These are phyloP conservation scores for Pandemis cinnamomeana DNA, from an alignment of 2,888 invertebrate species.

Conservation along the genomic window DNA sequence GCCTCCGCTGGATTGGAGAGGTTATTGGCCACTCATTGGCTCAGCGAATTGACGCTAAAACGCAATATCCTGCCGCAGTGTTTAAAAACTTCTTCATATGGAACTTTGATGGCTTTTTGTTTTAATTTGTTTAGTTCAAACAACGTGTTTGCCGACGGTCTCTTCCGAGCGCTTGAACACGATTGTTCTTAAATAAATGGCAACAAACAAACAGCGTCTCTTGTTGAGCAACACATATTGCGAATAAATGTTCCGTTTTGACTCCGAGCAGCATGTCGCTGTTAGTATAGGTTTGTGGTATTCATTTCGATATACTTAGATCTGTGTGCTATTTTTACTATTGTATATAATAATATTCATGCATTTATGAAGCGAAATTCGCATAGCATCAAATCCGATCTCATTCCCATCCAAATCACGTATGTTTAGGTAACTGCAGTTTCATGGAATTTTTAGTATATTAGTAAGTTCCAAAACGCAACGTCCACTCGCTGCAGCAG, in stretches of 20 bases:
- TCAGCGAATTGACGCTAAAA: conserved; percentile 67
- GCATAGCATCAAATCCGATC: background rate
- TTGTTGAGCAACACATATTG: conserved; percentile 15
- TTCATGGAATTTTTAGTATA: background rate
- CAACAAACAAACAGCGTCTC: conserved; percentile 14
- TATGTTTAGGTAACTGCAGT: too few species aligned
- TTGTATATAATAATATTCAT: background rate
- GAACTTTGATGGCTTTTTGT: conserved; percentile 39
- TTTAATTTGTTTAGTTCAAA: conserved; percentile 40
- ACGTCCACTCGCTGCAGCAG: conserved; percentile 4
- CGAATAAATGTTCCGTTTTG: conserved; percentile 5
- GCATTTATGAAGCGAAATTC: background rate
- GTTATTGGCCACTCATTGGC: conserved; percentile 73
- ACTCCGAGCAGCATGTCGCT: background rate
- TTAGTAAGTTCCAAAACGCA: background rate
- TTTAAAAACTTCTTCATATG: conserved; percentile 56
- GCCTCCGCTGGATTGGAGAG: conserved; percentile 56
- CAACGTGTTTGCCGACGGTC: conserved; percentile 33
- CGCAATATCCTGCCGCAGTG: conserved; percentile 71
- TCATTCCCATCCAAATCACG: background rate
- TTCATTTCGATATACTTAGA: background rate
- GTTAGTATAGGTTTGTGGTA: background rate
- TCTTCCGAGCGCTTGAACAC: conserved; percentile 34
- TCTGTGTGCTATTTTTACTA: background rate
- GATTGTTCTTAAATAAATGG: conserved; percentile 36